Percentiles rank a stretch among this genome's conserved stretches.
These are phyloP conservation scores for Amphimedon queenslandica DNA, from an alignment of 37 sponge, comb jelly and placozoan species.

Conservation along the genomic window DNA sequence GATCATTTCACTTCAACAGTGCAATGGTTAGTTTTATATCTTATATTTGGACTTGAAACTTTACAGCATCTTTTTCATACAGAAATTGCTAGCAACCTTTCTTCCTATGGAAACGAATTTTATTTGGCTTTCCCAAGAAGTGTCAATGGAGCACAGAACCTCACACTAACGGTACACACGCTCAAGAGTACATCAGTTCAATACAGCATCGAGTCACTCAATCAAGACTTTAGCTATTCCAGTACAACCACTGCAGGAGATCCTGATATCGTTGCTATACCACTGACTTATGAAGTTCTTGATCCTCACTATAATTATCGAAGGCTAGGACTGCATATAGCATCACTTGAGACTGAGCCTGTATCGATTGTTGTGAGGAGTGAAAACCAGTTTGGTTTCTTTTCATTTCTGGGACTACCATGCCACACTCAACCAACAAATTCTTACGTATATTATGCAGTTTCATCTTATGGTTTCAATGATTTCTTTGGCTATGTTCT, in stretches of 20 bases:
- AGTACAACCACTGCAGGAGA: not conserved
- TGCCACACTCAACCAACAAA: not conserved
- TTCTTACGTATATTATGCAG: not conserved
- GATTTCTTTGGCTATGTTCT: not conserved
- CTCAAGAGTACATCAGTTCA: not conserved
- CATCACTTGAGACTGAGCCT: not conserved
- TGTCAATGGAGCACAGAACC: not conserved
- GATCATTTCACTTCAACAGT: too few species aligned
- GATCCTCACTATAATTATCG: not conserved
- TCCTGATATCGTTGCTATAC: not conserved
- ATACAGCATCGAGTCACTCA: not conserved
- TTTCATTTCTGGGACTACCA: not conserved
- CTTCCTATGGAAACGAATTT: slow-evolving; percentile 3
- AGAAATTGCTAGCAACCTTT: too few species aligned
- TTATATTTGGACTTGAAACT: too few species aligned
- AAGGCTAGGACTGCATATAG: not conserved
- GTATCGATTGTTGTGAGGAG: not conserved
- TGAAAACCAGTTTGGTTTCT: not conserved
- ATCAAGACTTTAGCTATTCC: not conserved
- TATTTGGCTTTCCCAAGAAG: not conserved
- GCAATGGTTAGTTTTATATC: too few species aligned
- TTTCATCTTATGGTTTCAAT: not conserved
- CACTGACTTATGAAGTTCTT: not conserved
- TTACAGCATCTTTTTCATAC: too few species aligned
- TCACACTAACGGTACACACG: not conserved